Conservation (phyloP, 2,888 invertebrate genomes). For the Ashinkailepas kermadecensis region DNA sequence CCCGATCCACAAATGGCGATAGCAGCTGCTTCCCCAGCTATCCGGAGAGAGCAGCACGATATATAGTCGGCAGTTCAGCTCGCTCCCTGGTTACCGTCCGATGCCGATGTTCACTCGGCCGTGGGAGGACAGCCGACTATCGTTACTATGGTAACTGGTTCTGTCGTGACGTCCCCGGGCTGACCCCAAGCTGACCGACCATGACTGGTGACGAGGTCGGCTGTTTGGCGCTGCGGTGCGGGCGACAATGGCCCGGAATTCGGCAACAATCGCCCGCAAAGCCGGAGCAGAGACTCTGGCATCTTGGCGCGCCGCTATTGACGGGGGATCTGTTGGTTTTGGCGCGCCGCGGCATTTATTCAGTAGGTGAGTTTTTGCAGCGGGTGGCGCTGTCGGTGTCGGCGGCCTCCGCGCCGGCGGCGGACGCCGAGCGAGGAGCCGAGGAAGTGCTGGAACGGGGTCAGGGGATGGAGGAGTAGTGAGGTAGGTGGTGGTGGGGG, state of each 20-base stretch:
- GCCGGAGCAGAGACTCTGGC: not conserved
- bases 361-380: not conserved
- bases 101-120: no score
- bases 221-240: not conserved
- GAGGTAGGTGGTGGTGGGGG: no score
- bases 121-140: no score
- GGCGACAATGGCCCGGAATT: not conserved
- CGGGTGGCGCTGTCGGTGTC: not conserved
- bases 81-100: no score
- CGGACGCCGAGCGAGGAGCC: no score
- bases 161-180: not conserved
- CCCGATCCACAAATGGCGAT: no score
- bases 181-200: not conserved
- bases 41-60: no score
- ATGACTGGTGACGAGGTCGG: not conserved
- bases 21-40: no score
- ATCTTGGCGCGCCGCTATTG: not conserved
- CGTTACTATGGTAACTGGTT: not conserved
- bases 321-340: not conserved
- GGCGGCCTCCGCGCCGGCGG: no score
- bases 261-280: not conserved
- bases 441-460: no score
- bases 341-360: conserved; percentile 2
- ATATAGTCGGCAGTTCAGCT: no score
- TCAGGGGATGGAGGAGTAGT: no score